phyloP scores from a whole-genome alignment of 2,797 vertebrate species.

The Karalla daura region DNA sequence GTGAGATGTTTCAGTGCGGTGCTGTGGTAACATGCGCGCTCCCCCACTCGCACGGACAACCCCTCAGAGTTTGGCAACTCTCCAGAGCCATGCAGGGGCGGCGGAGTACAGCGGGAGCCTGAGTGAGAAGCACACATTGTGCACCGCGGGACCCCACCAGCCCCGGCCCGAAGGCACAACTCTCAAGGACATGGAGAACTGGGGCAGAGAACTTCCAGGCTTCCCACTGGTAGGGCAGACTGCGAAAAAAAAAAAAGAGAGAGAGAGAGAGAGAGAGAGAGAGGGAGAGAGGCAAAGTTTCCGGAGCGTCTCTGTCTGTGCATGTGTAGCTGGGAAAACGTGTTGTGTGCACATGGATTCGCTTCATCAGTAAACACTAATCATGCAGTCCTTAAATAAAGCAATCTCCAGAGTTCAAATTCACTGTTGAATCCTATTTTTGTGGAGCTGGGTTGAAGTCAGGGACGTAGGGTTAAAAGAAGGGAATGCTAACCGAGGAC shows the following conservation, averaged over 20 bases:
- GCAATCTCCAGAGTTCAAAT: background rate
- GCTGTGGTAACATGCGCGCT: constrained; percentile 48
- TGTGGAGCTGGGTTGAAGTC: background rate
- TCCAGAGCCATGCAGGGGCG: constrained; percentile 83
- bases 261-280: no score
- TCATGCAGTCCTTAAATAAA: background rate
- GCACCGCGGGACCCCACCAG: constrained; percentile 84
- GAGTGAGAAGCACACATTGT: constrained; percentile 85
- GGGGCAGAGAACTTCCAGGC: constrained; percentile 84
- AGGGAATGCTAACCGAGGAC: background rate
- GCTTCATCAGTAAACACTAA: constrained; percentile 39
- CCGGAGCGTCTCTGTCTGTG: constrained; percentile 60
- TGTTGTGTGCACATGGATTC: constrained; percentile 13
- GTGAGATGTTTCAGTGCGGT: constrained; percentile 65
- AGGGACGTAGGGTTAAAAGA: background rate
- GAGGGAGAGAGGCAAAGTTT: constrained; percentile 70
- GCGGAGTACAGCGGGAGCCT: constrained; percentile 79
- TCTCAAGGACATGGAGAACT: constrained; percentile 88
- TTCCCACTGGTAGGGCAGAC: constrained; percentile 78
- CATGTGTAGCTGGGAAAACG: constrained; percentile 37
- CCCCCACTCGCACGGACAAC: constrained; percentile 70
- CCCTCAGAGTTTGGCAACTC: constrained; percentile 85
- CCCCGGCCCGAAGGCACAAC: constrained; percentile 85
- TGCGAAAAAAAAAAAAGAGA: no score
- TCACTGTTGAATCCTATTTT: background rate